phyloP scores from a whole-genome alignment of 2,888 invertebrate species.

The Taphrorychus bicolor region DNA sequence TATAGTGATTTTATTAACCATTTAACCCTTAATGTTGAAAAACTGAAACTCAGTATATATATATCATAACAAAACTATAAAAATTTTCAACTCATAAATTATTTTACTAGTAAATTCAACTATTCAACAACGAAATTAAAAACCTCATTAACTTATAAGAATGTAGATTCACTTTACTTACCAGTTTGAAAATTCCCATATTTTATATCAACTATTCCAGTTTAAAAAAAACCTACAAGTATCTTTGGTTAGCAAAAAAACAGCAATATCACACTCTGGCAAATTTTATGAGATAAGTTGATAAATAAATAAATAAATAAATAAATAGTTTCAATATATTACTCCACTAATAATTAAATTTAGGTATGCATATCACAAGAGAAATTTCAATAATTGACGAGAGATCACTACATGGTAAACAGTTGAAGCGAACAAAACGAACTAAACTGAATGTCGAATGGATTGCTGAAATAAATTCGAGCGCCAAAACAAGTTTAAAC shows the following conservation, averaged over 20 bases:
- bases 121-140: too few relatives aligned
- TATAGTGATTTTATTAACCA: too few relatives aligned
- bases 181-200: not conserved
- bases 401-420: not conserved
- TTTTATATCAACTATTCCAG: not conserved
- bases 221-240: not conserved
- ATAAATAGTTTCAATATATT: not conserved
- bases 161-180: too few relatives aligned
- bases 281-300: not conserved
- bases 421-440: not conserved
- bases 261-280: not conserved
- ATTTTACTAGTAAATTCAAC: too few relatives aligned
- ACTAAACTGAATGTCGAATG: too few relatives aligned
- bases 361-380: not conserved
- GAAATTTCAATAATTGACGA: not conserved
- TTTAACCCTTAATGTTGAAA: too few relatives aligned
- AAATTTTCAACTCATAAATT: too few relatives aligned
- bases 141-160: too few relatives aligned
- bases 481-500: too few relatives aligned
- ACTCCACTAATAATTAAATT: not conserved
- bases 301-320: not conserved
- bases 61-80: too few relatives aligned
- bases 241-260: not conserved
- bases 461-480: too few relatives aligned
- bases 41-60: too few relatives aligned